phyloP scores from a whole-genome alignment of 2,113 vertebrate genomes.

The Condylura cristata region DNA sequence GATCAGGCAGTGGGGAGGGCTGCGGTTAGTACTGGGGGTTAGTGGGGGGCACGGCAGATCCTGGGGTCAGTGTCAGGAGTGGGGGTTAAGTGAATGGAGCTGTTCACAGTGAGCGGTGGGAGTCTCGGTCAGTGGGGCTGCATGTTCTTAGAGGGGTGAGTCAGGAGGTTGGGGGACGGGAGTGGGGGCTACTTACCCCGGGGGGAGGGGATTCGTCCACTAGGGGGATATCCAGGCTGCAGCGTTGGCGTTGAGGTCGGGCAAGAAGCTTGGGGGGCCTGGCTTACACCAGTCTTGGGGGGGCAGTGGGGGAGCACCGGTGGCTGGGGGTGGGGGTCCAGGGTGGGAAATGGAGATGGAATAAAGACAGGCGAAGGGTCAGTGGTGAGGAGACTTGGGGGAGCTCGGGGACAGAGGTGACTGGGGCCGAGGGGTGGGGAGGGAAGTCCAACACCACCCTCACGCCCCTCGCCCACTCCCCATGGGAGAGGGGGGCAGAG shows the following conservation, averaged over 20 bases:
- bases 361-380: constrained; percentile 75
- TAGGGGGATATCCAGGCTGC: constrained; percentile 79
- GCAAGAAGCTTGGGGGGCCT: constrained; percentile 77
- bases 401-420: background rate
- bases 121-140: constrained; percentile 61
- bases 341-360: constrained; percentile 72
- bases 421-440: background rate
- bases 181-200: constrained; percentile 73
- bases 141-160: constrained; percentile 68
- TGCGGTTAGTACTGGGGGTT: background rate
- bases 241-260: constrained; percentile 80
- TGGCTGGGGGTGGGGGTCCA: constrained; percentile 71
- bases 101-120: background rate
- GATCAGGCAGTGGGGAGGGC: background rate
- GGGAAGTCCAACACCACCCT: constrained; percentile 13
- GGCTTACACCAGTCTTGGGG: constrained; percentile 77
- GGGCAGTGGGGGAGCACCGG: constrained; percentile 69
- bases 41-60: background rate
- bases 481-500: background rate
- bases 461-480: background rate
- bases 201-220: constrained; percentile 68
- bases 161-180: background rate
- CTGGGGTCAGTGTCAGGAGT: constrained; percentile 4
- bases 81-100: background rate
- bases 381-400: constrained; percentile 49